Percentiles rank a stretch among this genome's conserved stretches.
These are phyloP conservation scores for Psammodynastes pulverulentus DNA, from an alignment of 2,113 vertebrate genomes.

Conservation along the genomic window DNA sequence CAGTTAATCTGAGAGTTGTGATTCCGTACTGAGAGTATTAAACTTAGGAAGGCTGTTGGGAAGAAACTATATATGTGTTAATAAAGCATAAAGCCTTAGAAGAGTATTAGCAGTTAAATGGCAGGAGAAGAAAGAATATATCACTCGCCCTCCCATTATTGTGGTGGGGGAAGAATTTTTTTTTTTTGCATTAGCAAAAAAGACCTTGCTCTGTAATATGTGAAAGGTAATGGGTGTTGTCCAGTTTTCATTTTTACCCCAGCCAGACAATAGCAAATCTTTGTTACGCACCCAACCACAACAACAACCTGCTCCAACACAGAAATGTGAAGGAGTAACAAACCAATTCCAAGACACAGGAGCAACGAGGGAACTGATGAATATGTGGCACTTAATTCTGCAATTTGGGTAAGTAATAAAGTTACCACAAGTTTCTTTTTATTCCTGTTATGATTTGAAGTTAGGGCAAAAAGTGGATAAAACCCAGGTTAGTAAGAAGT, in stretches of 20 bases:
- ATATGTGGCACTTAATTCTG: neutral
- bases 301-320: neutral
- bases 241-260: neutral
- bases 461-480: slow-evolving; percentile 35
- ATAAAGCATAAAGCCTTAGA: neutral
- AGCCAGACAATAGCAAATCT: neutral
- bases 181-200: neutral
- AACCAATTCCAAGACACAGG: neutral
- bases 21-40: neutral
- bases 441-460: neutral
- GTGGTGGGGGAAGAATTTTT: too few species aligned
- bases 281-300: neutral
- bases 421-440: neutral
- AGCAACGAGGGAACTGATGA: neutral
- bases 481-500: neutral
- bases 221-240: neutral
- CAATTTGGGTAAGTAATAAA: neutral
- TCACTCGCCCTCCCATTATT: neutral
- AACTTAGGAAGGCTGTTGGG: neutral
- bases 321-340: neutral
- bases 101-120: neutral
- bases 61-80: neutral
- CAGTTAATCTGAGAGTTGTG: neutral
- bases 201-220: neutral
- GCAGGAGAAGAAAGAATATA: neutral